phyloP scores from a whole-genome alignment of 1,140 invertebrate genomes.

The Triops cancriformis region DNA sequence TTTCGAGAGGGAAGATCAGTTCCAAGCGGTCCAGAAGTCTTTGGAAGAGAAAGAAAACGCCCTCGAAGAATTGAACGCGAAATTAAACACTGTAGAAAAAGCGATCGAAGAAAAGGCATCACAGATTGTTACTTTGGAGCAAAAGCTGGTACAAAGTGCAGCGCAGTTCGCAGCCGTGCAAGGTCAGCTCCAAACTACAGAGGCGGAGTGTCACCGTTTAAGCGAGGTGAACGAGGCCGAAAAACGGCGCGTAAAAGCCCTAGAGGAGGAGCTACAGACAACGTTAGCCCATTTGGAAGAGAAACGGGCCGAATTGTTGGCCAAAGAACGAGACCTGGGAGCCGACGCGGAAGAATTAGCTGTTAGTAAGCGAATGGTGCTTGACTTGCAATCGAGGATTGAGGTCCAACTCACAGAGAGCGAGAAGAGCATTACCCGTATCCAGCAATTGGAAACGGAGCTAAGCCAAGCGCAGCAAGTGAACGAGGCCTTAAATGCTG shows the following conservation, averaged over 20 bases:
- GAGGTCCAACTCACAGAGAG: neutral
- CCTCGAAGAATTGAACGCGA: neutral
- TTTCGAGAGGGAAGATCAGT: constrained; percentile 11
- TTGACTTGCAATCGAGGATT: neutral
- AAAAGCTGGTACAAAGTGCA: neutral
- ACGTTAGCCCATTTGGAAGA: neutral
- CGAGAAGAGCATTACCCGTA: neutral
- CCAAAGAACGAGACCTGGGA: neutral
- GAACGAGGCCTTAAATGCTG: neutral
- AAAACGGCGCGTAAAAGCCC: neutral
- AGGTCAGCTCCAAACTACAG: neutral
- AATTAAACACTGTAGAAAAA: neutral
- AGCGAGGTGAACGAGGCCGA: neutral
- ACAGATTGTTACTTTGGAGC: neutral
- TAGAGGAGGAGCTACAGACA: neutral
- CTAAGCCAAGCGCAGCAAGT: neutral
- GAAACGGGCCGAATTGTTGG: neutral
- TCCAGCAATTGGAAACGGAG: neutral
- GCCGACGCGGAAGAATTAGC: neutral
- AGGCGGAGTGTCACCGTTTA: neutral
- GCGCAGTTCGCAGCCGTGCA: neutral
- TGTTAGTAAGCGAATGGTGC: neutral
- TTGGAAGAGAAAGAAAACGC: constrained; percentile 20
- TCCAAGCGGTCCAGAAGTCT: neutral
- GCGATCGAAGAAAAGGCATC: neutral